These are phyloP conservation scores for Otolemur garnettii DNA, from an alignment of 2,113 vertebrate species.

Conservation along the genomic window DNA sequence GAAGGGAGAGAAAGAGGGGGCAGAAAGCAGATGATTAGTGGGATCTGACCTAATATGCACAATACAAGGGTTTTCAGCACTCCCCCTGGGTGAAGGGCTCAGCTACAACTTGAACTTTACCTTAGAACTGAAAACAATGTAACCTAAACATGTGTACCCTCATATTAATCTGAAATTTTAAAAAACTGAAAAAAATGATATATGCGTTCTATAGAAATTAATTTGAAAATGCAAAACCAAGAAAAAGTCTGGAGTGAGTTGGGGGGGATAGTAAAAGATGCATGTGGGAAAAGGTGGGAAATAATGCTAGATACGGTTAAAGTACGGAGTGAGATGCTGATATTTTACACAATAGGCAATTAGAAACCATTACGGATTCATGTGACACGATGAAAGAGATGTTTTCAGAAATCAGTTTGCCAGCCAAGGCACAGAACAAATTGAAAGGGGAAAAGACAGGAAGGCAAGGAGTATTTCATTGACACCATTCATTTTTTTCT, in stretches of 20 bases:
- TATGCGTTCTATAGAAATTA: not conserved
- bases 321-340: no score
- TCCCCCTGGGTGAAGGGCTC: no score
- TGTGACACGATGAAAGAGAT: not conserved
- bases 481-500: not conserved
- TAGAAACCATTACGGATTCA: not conserved
- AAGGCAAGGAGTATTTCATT: not conserved
- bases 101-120: no score
- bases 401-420: not conserved
- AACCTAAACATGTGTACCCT: no score
- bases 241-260: not conserved
- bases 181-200: no score
- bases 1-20: no score
- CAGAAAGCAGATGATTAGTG: no score
- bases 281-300: not conserved
- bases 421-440: not conserved
- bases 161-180: no score
- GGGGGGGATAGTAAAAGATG: accelerated
- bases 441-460: not conserved
- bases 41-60: no score
- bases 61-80: no score
- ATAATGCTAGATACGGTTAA: not conserved
- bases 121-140: no score
- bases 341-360: not conserved
- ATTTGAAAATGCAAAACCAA: not conserved